Evolutionary conservation across 2,797 vertebrate species (phyloP), one percentile per base, ranked within the genome.

Genomic region (Sarcoramphus papa): DNA sequence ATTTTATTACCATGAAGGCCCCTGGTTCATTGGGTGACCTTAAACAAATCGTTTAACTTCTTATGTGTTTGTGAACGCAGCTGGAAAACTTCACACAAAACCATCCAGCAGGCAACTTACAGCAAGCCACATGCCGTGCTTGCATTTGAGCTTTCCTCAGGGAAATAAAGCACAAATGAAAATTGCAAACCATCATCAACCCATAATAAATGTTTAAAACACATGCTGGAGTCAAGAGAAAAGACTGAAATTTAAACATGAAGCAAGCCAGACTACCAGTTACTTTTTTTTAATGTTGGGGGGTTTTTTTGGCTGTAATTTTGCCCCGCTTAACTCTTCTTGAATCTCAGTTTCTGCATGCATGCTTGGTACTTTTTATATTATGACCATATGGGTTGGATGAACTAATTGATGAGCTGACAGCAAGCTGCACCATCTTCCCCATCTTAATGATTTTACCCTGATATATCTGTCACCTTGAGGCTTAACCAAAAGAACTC

Each of bases 81-180:
- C 80, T 92, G 86, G 77, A 79, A 95, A 76, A 89, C 85, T 91
- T 63, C 59, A 48, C 62, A 82, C 72, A 78, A 65, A 91, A 27
- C 51, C 45, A 88, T 74, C 50, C 92, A 85, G 85, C 91, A 90
- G 79, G 67, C 79, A 85, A 60, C 60, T 65, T 25, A 17, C 16
- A 50, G 72, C 48, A 23, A 80, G 73, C 73, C 77, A 41, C 91
- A 76, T 13, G 81, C 81, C 17, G 27, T 23, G 60, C 43, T 62
- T 68, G 35, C 56, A 50, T 41, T 50, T 56, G 59, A 94, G 84
- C 63, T 41, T 24, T 89, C 93, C 92, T 63, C n/a, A 2, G 92
- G 92, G 91, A 95, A 95, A 94, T 87, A 82, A 92, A 93, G 53
- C 57, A 54, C 81, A 93, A 91, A 94, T 70, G 86, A 87, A 91